These are phyloP conservation scores for Dusona sp. DNA, from an alignment of 2,888 invertebrate genomes.

Conservation along the genomic window DNA sequence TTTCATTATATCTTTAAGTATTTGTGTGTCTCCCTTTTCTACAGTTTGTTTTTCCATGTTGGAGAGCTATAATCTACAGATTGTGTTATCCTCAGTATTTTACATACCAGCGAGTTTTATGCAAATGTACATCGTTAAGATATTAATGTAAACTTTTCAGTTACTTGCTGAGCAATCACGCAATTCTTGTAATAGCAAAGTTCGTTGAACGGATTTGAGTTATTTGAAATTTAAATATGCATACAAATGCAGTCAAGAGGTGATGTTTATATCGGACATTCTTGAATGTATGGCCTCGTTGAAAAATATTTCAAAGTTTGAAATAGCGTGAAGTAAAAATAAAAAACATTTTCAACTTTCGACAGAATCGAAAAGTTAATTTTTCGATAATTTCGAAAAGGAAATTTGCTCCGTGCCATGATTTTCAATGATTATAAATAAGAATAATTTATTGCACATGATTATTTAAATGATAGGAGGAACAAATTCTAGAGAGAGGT, in stretches of 20 bases:
- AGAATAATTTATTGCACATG: background rate
- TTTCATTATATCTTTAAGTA: constrained; percentile 30
- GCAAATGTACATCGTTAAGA: background rate
- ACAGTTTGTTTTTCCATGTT: constrained; percentile 33
- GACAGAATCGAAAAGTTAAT: background rate
- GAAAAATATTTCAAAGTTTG: background rate
- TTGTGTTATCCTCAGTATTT: constrained; percentile 34
- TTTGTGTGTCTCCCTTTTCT: background rate
- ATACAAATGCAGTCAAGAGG: background rate
- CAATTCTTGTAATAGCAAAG: background rate
- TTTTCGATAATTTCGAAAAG: no score
- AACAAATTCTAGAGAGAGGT: background rate
- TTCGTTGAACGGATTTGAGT: background rate
- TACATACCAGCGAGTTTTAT: background rate
- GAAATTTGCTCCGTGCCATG: no score
- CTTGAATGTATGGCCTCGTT: background rate
- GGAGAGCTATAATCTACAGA: constrained; percentile 28
- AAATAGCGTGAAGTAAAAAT: background rate
- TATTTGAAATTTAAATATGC: background rate
- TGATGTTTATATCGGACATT: background rate
- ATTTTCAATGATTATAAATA: no score
- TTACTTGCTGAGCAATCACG: background rate
- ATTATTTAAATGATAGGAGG: background rate
- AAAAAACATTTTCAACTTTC: background rate
- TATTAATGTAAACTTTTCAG: constrained; percentile 6